These are phyloP conservation scores for Theocolax elegans DNA, from an alignment of 1,140 invertebrate species.

Conservation along the genomic window DNA sequence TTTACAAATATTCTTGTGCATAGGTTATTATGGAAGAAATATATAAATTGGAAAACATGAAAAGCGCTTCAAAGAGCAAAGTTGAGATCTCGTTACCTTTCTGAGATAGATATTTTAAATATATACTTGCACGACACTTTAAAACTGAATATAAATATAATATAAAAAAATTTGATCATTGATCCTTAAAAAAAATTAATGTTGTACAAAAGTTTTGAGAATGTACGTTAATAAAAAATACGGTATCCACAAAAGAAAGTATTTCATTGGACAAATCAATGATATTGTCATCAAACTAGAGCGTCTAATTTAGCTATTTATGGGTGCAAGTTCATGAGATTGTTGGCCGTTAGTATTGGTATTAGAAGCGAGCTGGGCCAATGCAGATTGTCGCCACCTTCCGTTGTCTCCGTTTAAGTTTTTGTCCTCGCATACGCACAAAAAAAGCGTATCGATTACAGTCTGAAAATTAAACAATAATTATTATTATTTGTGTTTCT, in stretches of 20 bases:
- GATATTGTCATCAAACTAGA: no score
- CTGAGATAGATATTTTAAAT: no score
- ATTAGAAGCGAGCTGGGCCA: conserved; percentile 69
- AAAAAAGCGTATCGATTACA: conserved; percentile 92
- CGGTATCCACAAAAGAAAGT: no score
- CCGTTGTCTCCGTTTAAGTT: conserved; percentile 73
- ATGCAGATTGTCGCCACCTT: conserved; percentile 73
- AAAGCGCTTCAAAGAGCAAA: neutral
- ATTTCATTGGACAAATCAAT: no score
- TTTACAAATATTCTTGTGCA: neutral
- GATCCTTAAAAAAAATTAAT: no score
- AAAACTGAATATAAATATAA: no score
- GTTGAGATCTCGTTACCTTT: neutral
- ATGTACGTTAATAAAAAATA: no score
- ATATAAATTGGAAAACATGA: conserved; percentile 4
- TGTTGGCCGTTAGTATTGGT: conserved; percentile 61
- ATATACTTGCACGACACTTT: no score
- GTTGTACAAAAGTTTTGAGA: no score
- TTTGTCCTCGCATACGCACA: conserved; percentile 92
- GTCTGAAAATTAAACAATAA: conserved; percentile 72
- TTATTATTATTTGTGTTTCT: no score
- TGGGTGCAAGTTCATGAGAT: conserved; percentile 61
- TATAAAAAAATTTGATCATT: no score
- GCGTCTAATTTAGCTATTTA: no score
- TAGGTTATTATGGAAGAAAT: conserved; percentile 2